Evolutionary conservation across 2,113 vertebrate genomes (phyloP).

Genomic region (Colaptes auratus): DNA sequence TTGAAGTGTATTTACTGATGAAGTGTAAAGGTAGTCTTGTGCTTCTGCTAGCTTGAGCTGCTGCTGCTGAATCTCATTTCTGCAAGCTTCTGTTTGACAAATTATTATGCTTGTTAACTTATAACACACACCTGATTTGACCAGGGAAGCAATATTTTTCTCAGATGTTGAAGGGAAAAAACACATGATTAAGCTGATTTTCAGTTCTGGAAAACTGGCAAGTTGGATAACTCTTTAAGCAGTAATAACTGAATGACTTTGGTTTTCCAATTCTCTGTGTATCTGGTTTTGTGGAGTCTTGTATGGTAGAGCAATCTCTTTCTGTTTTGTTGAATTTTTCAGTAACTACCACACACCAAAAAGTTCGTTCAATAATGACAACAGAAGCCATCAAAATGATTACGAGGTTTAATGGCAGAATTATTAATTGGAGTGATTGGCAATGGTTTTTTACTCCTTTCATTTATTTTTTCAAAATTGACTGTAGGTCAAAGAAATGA

Average conservation of each 20-base stretch:
- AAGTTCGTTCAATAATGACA: not conserved
- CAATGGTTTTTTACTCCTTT: not conserved
- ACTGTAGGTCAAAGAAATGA: not conserved
- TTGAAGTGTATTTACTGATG: not conserved
- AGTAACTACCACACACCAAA: not conserved
- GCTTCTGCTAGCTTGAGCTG: not conserved
- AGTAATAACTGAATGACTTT: not conserved
- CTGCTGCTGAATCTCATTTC: not conserved
- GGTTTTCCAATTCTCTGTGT: not conserved
- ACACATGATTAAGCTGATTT: conserved; percentile 8
- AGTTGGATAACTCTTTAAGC: not conserved
- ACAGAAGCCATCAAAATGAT: not conserved
- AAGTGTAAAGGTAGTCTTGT: not conserved
- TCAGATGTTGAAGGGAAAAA: not conserved
- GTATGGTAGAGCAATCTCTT: not conserved
- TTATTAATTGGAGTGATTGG: not conserved
- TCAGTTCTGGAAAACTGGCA: not conserved
- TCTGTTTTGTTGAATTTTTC: not conserved
- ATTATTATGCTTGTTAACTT: conserved; percentile 2
- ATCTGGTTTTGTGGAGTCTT: not conserved
- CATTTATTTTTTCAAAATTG: not conserved
- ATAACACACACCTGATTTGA: not conserved
- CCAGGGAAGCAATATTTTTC: not conserved
- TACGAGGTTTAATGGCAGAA: not conserved
- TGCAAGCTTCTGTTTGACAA: not conserved